Evolutionary conservation across 2,888 invertebrate species (phyloP), one percentile per base, ranked within the genome.

Genomic region (Clitarchus hookeri): DNA sequence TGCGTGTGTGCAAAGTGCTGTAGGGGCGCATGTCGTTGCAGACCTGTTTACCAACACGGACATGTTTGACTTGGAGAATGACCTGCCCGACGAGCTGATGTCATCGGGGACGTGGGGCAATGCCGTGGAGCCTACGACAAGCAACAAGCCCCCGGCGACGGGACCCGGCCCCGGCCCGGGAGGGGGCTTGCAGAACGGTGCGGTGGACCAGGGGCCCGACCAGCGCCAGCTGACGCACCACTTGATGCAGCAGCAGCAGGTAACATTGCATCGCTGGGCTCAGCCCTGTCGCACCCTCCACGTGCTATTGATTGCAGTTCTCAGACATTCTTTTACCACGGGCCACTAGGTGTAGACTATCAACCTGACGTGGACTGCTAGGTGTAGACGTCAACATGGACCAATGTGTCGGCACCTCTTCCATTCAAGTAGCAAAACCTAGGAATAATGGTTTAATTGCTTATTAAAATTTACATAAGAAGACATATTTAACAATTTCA

Each of bases 81-180:
- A 97, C 92, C 94, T 98, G 90, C 98, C 98, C 83, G 97, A 98
- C 92, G 98, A 98, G 92, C 93, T 98, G 89, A 96, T 97, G 92
- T 94, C 94, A 86, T 94, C 95, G 87, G 94, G 95, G 89, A 90
- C 91, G 83, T 97, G 97, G 96, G 95, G 95, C 88, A 89, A 87
- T 87, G 91, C 93, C 86, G 91, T 91, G 53, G 89, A 89, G 44
- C 91, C 92, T 65, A 96, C 94, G 87, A 91, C 91, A 88, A 91
- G 91, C 87, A 93, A 89, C 91, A 96, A 96, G 91, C 96, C 96
- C 88, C 96, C 96, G 44, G 96, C 96, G 44, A 96, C 96, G 90
- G 97, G 96, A 48, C 96, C 96, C 13, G 97, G 97, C 44, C 96
- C 96, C 86, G 96, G 96, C 88, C 93, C 94, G 88, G 89, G 89